These are phyloP conservation scores for Sebastes minor DNA, from an alignment of 2,797 vertebrate genomes.

Conservation along the genomic window DNA sequence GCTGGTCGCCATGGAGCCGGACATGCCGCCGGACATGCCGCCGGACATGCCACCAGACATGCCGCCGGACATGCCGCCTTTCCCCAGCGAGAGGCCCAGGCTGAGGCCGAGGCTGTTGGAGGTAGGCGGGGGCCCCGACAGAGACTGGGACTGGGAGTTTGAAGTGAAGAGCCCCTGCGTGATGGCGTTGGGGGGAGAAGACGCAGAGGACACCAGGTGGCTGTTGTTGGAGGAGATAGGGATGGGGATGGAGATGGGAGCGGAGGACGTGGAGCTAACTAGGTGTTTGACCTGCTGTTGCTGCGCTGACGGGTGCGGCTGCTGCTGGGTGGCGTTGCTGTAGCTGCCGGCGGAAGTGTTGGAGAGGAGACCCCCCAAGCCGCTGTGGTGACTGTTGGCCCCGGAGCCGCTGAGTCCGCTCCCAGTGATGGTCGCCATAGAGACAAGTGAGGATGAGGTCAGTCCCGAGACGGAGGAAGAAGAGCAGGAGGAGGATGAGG, in stretches of 20 bases:
- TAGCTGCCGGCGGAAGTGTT: slow-evolving; percentile 79
- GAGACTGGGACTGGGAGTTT: slow-evolving; percentile 54
- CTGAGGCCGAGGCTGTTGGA: slow-evolving; percentile 76
- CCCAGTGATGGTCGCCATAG: slow-evolving; percentile 68
- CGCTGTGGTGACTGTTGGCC: slow-evolving; percentile 65
- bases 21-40: not conserved
- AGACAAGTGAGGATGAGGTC: slow-evolving; percentile 76
- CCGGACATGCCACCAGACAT: not conserved
- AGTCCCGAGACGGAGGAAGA: slow-evolving; percentile 77
- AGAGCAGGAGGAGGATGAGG: slow-evolving; percentile 77
- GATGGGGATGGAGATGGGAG: slow-evolving; percentile 41
- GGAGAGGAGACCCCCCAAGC: slow-evolving; percentile 68
- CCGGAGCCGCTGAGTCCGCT: slow-evolving; percentile 52
- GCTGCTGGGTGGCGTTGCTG: slow-evolving; percentile 83
- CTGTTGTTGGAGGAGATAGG: slow-evolving; percentile 54
- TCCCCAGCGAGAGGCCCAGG: slow-evolving; percentile 71
- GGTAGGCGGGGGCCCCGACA: slow-evolving; percentile 39
- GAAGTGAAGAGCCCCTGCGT: slow-evolving; percentile 65
- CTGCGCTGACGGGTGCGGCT: slow-evolving; percentile 45
- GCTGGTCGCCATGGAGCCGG: slow-evolving; percentile 47
- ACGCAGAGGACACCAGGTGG: slow-evolving; percentile 53
- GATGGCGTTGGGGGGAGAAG: slow-evolving; percentile 70
- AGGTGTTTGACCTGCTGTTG: slow-evolving; percentile 74
- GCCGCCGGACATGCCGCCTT: slow-evolving; percentile 41
- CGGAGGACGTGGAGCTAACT: slow-evolving; percentile 35